Evolutionary conservation across 2,113 vertebrate species (phyloP), one percentile per base, ranked within the genome.

Genomic region (Syngnathus scovelli): DNA sequence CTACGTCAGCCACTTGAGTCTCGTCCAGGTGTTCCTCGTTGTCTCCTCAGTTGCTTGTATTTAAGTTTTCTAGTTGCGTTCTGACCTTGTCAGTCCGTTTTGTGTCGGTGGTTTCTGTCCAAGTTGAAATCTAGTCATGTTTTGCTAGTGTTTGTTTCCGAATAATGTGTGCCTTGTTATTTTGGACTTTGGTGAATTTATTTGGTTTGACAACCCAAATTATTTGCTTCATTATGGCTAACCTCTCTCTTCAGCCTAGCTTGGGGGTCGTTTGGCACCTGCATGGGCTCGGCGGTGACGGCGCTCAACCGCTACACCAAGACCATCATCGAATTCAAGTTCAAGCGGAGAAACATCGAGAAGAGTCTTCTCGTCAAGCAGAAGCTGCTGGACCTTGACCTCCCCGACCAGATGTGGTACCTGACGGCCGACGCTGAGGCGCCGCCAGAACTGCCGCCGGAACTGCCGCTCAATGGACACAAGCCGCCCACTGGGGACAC

Each of bases 221-320:
- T 9, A 1, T 48, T 48, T 6, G n/a, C 4, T 11, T 55, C 21
- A 6, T 5, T 27, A 56, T 10, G 10, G 37, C 37, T 65, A 66
- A 49, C 18, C 5, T 11, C 5, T 76, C 27, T 38, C 33, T 33
- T 16, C 77, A 96, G 95, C 69, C 87, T 98, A 0, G 93, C 94
- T 0, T 97, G 95, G 94, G 81, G 91, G 43, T 96, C 95, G 1
- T 96, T 94, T 0, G 90, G 93, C 7, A 94, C 94, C 84, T 97
- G 94, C 61, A 94, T 95, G 95, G 92, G 87, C n/a, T 93, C 93
- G 0, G 93, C 94, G 0, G 93, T 95, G 76, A 92, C 90, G 0
- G 90, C 92, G 0, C 85, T 94, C 46, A 95, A 94, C 90, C 87
- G 90, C 38, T 94, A 96, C 44, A 94, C 94, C 0, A 92, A 94